Conservation (phyloP, 2,113 vertebrate species). For the Phalacrocorax pelagicus region DNA sequence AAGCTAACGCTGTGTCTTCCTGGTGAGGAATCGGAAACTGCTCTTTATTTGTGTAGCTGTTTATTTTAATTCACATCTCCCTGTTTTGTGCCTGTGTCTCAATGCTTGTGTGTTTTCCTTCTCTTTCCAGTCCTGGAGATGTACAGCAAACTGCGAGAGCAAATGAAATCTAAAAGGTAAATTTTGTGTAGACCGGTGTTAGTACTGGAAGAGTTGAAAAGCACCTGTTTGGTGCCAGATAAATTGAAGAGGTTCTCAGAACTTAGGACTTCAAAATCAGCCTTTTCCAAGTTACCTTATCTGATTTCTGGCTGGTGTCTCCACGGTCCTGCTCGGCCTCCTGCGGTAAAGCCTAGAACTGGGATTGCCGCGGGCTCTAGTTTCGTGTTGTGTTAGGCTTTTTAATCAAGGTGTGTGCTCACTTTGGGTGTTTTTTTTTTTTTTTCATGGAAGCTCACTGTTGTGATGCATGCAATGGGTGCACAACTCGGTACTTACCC, state of each 20-base stretch:
- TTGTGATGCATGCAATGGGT: rapidly evolving
- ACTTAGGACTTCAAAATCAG: not conserved
- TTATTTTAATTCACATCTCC: not conserved
- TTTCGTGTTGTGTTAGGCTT: not conserved
- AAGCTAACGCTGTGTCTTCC: conserved; percentile 93
- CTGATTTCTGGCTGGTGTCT: not conserved
- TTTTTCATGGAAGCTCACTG: not conserved
- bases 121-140: conserved; percentile 90
- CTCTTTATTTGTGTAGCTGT: not conserved
- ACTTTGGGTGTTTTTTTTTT: too few species aligned
- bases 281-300: not conserved
- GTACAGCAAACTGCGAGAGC: conserved; percentile 94
- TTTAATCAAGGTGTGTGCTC: not conserved
- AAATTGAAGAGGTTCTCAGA: not conserved
- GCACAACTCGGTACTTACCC: rapidly evolving
- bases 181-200: rapidly evolving
- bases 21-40: conserved; percentile 73
- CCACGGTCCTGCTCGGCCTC: not conserved
- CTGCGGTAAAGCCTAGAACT: rapidly evolving
- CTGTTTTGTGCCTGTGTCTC: not conserved
- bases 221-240: rapidly evolving
- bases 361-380: not conserved
- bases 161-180: conserved; percentile 96
- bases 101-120: not conserved
- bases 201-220: rapidly evolving